Evolutionary conservation across 2,797 vertebrate species (phyloP).

Genomic region (Corythornis leucogaster): DNA sequence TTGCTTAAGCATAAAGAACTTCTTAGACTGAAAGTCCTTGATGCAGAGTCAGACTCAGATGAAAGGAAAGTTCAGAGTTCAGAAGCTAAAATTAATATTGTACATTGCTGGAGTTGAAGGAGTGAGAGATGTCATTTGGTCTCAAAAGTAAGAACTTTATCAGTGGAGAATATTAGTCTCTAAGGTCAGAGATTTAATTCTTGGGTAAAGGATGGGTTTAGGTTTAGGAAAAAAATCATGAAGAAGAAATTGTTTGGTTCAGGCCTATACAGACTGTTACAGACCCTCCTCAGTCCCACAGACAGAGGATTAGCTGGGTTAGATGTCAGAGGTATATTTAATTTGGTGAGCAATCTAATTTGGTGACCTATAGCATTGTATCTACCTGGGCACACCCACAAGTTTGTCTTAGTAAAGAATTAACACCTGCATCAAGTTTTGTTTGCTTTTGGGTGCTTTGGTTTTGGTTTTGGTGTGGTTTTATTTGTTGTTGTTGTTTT

Average conservation of each 20-base stretch:
- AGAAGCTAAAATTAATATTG: neutral
- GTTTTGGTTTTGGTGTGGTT: too few species aligned
- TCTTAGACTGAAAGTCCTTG: neutral
- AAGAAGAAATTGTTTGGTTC: neutral
- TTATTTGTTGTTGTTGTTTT: too few species aligned
- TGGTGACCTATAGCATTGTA: neutral
- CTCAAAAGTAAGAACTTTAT: too few species aligned
- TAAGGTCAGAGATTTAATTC: neutral
- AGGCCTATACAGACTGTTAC: neutral
- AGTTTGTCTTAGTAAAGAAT: neutral
- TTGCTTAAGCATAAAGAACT: neutral
- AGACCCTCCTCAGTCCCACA: neutral
- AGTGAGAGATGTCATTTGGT: neutral
- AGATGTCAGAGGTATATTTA: neutral
- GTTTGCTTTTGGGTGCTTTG: too few species aligned
- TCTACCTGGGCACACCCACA: neutral
- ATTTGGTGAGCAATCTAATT: neutral
- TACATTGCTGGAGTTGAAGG: neutral
- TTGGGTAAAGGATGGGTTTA: neutral
- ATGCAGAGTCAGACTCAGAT: rapidly evolving
- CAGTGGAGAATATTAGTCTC: neutral
- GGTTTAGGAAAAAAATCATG: neutral
- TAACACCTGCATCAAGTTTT: neutral
- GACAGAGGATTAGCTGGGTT: neutral
- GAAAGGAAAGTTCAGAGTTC: neutral